A percentile compares a stretch with the other conserved stretches of the same genome.
phyloP scores from a whole-genome alignment of 2,888 invertebrate species.

The Empis livida region DNA sequence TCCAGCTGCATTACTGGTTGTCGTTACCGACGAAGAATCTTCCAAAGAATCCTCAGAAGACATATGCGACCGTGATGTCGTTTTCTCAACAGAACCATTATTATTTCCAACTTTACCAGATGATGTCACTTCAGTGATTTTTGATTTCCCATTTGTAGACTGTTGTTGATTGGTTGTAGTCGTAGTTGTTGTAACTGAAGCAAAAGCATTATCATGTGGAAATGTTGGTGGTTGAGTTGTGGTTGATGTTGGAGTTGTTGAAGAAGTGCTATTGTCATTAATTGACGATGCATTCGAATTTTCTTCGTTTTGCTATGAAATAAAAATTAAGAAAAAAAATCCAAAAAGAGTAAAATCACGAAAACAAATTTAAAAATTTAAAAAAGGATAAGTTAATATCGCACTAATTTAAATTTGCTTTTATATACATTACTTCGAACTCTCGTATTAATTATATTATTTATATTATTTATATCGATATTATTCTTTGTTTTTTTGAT shows the following conservation, averaged over 20 bases:
- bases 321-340: neutral
- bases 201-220: constrained; percentile 3
- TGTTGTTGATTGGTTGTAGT: constrained; percentile 5
- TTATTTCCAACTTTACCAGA: neutral
- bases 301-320: constrained; percentile 24
- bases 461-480: too few relatives aligned
- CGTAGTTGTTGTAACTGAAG: constrained; percentile 6
- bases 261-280: constrained; percentile 22
- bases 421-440: neutral
- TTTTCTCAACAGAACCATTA: neutral
- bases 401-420: neutral
- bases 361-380: neutral
- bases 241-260: constrained; percentile 24
- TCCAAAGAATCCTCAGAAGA: neutral
- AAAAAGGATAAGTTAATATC: neutral
- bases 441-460: neutral
- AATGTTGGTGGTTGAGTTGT: constrained; percentile 15
- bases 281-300: constrained; percentile 30
- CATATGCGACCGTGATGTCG: neutral
- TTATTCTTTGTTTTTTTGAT: too few relatives aligned
- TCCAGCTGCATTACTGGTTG: constrained; percentile 1
- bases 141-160: neutral
- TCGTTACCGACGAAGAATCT: constrained; percentile 1
- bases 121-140: neutral
- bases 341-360: neutral